Base-by-base conservation (phyloP, 2,113 vertebrate species). In the Panthera leo region DNA sequence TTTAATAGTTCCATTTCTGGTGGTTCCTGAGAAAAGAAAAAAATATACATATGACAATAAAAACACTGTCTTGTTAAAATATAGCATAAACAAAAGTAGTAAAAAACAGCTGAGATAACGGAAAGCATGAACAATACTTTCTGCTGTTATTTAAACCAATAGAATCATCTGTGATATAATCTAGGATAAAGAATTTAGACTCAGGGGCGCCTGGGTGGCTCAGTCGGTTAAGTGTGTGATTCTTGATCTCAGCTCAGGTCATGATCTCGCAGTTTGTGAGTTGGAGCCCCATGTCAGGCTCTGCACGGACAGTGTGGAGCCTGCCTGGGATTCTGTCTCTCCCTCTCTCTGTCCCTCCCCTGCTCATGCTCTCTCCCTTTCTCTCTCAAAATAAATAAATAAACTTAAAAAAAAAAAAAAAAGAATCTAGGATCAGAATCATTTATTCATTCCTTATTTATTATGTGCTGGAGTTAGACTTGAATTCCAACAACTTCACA, bases 1-100 rank as follows among this genome's bases (percentile, higher is more conserved):
- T 99, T 99, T 48, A 99, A 98, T 39, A 99, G 98, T 97, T 99
- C 99, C 95, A 99, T 99, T 98, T 99, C 99, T 97, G 99, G 99
- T 92, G 99, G 98, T 67, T 99, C 99, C 99, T 99, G 97, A 95
- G 97, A 95, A 97, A 97, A 79, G 76, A 97, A 93, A 98, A 84
- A 93, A 96, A 97, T 80, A 96, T 51, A 96, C 39, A 95, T 27
- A 86, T 8, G 27, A 93, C 27, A 79, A 88, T 79, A 63, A 89
- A 83, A 94, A 75, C 5, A 70, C 0, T 84, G 4, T 39, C 85
- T 91, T 93, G 2, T 89, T 92, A 58, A 51, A 55, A 85, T 86
- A 58, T 1, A 92, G 61, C 25, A 16, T 3, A 86, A 53, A 91
- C 15, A 79, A 85, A 78, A 63, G 1, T 75, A 90, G 19, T 87